These are phyloP conservation scores for Tetropium fuscum DNA, from an alignment of 2,888 invertebrate species.

Conservation along the genomic window DNA sequence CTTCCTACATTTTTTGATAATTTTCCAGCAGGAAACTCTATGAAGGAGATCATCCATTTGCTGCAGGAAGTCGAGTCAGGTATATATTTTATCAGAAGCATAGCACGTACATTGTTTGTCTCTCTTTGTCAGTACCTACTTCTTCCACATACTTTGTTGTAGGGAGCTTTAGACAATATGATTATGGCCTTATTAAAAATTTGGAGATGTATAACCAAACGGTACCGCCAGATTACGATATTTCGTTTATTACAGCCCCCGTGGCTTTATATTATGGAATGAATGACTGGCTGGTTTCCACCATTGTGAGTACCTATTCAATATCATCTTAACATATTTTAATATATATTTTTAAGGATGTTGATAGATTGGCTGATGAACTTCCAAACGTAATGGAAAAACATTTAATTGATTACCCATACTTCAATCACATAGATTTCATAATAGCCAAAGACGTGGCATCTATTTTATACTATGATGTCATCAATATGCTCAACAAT, in stretches of 20 bases:
- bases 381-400: slow-evolving; percentile 60
- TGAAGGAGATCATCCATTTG: slow-evolving; percentile 68
- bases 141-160: no score
- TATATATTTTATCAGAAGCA: no score
- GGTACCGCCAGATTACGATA: slow-evolving; percentile 34
- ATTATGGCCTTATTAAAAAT: slow-evolving; percentile 37
- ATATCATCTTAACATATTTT: not conserved
- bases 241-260: slow-evolving; percentile 32
- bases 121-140: no score
- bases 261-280: slow-evolving; percentile 36
- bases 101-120: no score
- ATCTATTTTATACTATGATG: slow-evolving; percentile 17
- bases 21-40: slow-evolving; percentile 67
- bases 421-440: slow-evolving; percentile 47
- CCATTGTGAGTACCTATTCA: slow-evolving; percentile 32
- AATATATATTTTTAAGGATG: slow-evolving; percentile 63
- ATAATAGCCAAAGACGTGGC: slow-evolving; percentile 40
- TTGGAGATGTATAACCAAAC: slow-evolving; percentile 25
- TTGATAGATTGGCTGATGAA: slow-evolving; percentile 66
- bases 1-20: slow-evolving; percentile 53
- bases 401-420: slow-evolving; percentile 36
- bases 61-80: slow-evolving; percentile 67
- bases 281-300: slow-evolving; percentile 38
- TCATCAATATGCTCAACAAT: slow-evolving; percentile 27
- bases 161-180: slow-evolving; percentile 37